Conservation (phyloP, 2,113 vertebrate species). For the Notarius lentiginosus region DNA sequence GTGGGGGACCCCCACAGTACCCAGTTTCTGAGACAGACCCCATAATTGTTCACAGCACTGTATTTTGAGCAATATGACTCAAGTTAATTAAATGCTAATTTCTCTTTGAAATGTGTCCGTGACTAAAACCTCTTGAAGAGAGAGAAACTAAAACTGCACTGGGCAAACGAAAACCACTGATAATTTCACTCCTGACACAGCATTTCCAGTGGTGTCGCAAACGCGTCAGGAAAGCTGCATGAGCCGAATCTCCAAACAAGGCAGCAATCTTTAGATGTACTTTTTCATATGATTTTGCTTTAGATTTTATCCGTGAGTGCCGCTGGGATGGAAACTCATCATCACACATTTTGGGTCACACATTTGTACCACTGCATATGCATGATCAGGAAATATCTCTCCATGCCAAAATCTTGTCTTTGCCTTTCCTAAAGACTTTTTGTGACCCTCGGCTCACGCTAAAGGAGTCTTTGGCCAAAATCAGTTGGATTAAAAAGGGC, state of each 20-base stretch:
- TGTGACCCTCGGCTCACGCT: neutral
- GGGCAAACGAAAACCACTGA: neutral
- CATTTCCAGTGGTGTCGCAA: neutral
- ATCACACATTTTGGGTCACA: too few relatives aligned
- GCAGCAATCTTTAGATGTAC: neutral
- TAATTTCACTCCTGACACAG: neutral
- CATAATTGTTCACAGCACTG: too few relatives aligned
- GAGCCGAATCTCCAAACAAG: neutral
- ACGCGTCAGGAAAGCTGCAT: neutral
- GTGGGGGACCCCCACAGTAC: too few relatives aligned
- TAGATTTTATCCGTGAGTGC: neutral
- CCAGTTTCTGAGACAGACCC: too few relatives aligned
- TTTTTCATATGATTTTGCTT: neutral
- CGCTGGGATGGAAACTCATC: too few relatives aligned
- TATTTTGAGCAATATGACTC: too few relatives aligned
- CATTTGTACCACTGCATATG: neutral
- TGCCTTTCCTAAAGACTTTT: too few relatives aligned
- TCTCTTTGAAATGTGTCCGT: neutral
- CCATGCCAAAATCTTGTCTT: neutral
- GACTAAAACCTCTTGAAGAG: neutral
- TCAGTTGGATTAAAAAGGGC: conserved; percentile 5
- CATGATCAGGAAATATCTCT: neutral
- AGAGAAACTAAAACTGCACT: neutral
- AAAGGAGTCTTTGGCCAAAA: neutral
- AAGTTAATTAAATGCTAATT: neutral